These are phyloP conservation scores for Malaclemys terrapin DNA, from an alignment of 2,113 vertebrate genomes.

Conservation along the genomic window DNA sequence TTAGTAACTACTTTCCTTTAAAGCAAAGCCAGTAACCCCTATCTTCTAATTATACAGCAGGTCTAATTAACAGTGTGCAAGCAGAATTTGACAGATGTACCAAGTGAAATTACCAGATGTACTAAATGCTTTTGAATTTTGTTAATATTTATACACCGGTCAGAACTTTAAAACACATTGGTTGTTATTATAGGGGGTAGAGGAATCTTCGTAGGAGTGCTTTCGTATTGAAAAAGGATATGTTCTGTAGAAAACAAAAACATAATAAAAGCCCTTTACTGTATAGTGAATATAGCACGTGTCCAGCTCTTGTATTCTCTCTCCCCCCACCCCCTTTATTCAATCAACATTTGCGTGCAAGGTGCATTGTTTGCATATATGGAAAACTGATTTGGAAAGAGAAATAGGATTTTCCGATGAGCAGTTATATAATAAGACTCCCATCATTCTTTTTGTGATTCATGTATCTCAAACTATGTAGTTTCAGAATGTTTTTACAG, in stretches of 20 bases:
- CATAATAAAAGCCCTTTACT: neutral
- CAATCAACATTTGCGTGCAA: neutral
- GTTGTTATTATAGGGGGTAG: neutral
- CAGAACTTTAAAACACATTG: neutral
- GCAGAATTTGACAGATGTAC: slow-evolving; percentile 70
- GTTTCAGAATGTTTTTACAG: neutral
- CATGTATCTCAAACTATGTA: neutral
- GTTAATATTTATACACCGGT: slow-evolving; percentile 32
- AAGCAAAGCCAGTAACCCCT: slow-evolving; percentile 58
- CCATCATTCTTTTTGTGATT: neutral
- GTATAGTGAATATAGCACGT: neutral
- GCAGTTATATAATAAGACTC: neutral
- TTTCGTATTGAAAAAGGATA: slow-evolving; percentile 21
- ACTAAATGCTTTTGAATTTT: slow-evolving; percentile 27
- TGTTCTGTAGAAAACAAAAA: neutral
- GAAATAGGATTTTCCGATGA: neutral
- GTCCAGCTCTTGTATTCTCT: neutral
- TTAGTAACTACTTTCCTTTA: slow-evolving; percentile 68
- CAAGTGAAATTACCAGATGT: slow-evolving; percentile 66
- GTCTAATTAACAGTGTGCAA: slow-evolving; percentile 67
- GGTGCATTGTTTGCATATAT: neutral
- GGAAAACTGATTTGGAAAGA: neutral
- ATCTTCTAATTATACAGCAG: slow-evolving; percentile 55
- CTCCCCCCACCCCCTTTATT: too few species aligned
- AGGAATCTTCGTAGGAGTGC: neutral